Evolutionary conservation across 2,797 vertebrate species (phyloP), one percentile per base, ranked within the genome.

Genomic region (Thripadectes ignobilis): DNA sequence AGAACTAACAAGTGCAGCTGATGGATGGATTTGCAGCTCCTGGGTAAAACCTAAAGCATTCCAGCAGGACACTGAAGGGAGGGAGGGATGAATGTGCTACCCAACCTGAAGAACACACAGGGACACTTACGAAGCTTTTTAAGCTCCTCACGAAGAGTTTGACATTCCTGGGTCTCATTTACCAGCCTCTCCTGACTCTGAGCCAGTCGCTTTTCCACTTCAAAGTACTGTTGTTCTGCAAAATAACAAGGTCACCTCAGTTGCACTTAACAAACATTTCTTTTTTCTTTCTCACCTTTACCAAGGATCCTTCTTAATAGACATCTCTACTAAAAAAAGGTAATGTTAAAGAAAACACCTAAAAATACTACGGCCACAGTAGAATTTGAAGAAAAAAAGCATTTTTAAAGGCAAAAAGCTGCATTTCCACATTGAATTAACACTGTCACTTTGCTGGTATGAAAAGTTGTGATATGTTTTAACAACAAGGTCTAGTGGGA

Each of bases 181-280:
- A 99, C 95, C 71, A 99, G 98, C 11, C 99, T 98, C n/a, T 99
- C 98, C 87, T 99, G 99, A 96, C 98, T 98, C n/a, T 99, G 98
- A 43, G 98, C 97, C 38, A 99, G 98, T n/a, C 98, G 98, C 87
- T 99, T 99, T 90, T 99, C 99, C 81, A 99, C 98, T 91, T 99
- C 99, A 91, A 99, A 99, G 90, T 99, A 99, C n/a, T 99, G 99
- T 98, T 99, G 99, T 32, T 99, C 99, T 99, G 96, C 65, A 95
- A 66, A 55, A 69, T 9, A 95, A 65, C 39, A 71, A 48, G 3
- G 15, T 8, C 26, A 51, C 1, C 21, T 83, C 43, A 72, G 30
- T n/a, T 41, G 18, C 32, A 43, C 7, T 51, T 48, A 23, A 75
- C 4, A 63, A 39, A 14, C 3, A 27, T 2, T 14, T 30, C 4